These are phyloP conservation scores for Dynastes grantii DNA, from an alignment of 2,888 invertebrate genomes.

Conservation along the genomic window DNA sequence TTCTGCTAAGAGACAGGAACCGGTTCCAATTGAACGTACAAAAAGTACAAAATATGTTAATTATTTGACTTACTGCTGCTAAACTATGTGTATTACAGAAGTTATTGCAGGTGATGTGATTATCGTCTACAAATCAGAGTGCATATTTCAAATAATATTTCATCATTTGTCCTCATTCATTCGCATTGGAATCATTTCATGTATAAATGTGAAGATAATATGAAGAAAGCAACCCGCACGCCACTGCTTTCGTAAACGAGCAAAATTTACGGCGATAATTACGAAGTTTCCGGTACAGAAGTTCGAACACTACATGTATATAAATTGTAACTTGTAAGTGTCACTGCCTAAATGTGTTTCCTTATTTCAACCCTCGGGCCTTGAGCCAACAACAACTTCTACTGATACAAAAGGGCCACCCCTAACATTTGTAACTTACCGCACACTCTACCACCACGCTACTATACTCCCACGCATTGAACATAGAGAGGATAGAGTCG, in stretches of 20 bases:
- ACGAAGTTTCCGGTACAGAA: constrained; percentile 40
- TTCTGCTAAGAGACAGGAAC: too few relatives aligned
- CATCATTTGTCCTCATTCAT: too few relatives aligned
- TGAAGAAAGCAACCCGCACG: neutral
- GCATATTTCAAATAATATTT: too few relatives aligned
- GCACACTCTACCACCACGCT: neutral
- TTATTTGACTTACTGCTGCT: too few relatives aligned
- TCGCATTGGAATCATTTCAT: neutral
- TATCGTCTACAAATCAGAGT: too few relatives aligned
- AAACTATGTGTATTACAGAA: too few relatives aligned
- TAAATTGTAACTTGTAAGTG: constrained; percentile 32
- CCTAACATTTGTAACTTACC: constrained; percentile 30
- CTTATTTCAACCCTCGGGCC: constrained; percentile 20
- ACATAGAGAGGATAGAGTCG: neutral
- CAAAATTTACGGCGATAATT: constrained; percentile 38
- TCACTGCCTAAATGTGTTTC: constrained; percentile 35
- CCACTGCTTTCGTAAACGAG: constrained; percentile 7
- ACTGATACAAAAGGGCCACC: constrained; percentile 11
- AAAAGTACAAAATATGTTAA: too few relatives aligned
- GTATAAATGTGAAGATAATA: neutral
- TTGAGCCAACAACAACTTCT: neutral
- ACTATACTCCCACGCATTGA: neutral
- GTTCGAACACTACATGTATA: constrained; percentile 21
- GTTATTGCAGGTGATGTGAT: too few relatives aligned
- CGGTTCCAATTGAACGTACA: too few relatives aligned